A percentile compares a stretch with the other conserved stretches of the same genome.
These are phyloP conservation scores for Sinocyclocheilus grahami DNA, from an alignment of 2,113 vertebrate species.

Conservation along the genomic window DNA sequence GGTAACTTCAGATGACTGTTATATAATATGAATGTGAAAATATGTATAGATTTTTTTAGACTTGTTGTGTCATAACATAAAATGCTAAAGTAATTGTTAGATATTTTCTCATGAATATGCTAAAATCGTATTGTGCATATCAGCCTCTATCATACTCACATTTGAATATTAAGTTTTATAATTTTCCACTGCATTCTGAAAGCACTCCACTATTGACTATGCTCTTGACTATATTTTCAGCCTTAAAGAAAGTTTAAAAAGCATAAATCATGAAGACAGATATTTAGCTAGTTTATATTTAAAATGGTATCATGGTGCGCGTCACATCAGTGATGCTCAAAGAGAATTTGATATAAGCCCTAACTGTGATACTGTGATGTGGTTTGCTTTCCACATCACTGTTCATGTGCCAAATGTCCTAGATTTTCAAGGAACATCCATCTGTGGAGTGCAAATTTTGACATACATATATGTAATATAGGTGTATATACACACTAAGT, in stretches of 20 bases:
- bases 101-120: slow-evolving; percentile 10
- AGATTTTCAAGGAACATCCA: slow-evolving; percentile 5
- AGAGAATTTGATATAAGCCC: slow-evolving; percentile 21
- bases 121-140: background rate
- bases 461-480: background rate
- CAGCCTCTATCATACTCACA: background rate
- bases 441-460: background rate
- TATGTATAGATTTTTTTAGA: background rate
- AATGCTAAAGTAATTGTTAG: slow-evolving; percentile 19
- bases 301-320: background rate
- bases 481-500: background rate
- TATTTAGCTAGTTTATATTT: slow-evolving; percentile 36
- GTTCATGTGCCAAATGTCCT: slow-evolving; percentile 26
- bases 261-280: slow-evolving; percentile 31
- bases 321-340: slow-evolving; percentile 6
- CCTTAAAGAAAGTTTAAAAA: background rate
- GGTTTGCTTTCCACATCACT: slow-evolving; percentile 7
- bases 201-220: background rate
- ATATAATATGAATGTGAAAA: slow-evolving; percentile 35
- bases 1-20: slow-evolving; percentile 5
- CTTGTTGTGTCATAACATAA: background rate
- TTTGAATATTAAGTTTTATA: background rate
- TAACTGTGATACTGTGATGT: background rate
- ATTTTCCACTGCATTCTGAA: background rate
- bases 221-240: slow-evolving; percentile 1